Conservation (phyloP, 2,797 vertebrate species). For the Rhinichthys osculus region DNA sequence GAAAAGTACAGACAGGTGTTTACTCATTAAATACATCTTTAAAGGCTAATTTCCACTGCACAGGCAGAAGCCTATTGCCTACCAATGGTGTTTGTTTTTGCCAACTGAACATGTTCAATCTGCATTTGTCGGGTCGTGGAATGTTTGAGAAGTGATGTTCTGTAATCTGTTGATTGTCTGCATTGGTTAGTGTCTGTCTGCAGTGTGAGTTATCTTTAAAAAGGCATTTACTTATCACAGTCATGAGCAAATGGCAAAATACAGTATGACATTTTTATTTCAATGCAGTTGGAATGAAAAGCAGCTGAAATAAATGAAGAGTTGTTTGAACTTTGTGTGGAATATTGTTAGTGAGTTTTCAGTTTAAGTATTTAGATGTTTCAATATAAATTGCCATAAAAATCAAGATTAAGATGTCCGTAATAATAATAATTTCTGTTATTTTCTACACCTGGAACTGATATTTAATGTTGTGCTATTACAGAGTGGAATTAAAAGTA, state of each 20-base stretch:
- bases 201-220: neutral
- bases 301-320: neutral
- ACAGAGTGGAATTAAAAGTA: too few relatives aligned
- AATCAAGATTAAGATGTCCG: too few relatives aligned
- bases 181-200: neutral
- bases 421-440: too few relatives aligned
- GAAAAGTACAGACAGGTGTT: neutral
- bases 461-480: too few relatives aligned
- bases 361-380: too few relatives aligned
- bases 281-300: neutral
- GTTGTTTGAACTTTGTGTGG: neutral
- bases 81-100: neutral
- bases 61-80: neutral
- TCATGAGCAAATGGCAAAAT: neutral
- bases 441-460: too few relatives aligned
- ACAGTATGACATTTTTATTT: neutral
- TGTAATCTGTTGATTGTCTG: neutral
- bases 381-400: too few relatives aligned
- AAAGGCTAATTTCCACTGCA: neutral
- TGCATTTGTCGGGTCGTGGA: neutral
- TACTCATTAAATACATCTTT: neutral
- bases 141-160: neutral
- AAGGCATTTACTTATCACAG: neutral
- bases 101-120: neutral
- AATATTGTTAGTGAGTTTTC: too few relatives aligned